A percentile compares a stretch with the other conserved stretches of the same genome.
These are phyloP conservation scores for Sciurus vulgaris DNA, from an alignment of 2,797 vertebrate genomes.

Conservation along the genomic window DNA sequence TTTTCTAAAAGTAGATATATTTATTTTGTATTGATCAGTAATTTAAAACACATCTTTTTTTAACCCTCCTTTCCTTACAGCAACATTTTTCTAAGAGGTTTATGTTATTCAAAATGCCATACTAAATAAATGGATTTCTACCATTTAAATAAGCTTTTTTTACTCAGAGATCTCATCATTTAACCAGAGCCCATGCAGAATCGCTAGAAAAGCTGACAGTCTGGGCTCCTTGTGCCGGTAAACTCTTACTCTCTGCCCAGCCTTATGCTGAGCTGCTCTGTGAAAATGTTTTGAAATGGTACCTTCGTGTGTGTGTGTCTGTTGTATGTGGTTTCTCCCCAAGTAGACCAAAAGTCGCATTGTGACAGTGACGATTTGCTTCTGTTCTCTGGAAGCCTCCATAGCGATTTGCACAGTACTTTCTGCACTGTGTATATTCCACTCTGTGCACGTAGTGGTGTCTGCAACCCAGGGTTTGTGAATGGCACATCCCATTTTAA, in stretches of 20 bases:
- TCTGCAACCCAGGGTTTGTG: not conserved
- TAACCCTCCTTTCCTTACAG: not conserved
- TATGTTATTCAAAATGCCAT: slow-evolving; percentile 37
- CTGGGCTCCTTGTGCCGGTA: not conserved
- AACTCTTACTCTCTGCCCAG: not conserved
- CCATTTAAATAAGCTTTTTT: not conserved
- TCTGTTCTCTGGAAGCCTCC: slow-evolving; percentile 37
- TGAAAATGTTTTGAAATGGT: not conserved
- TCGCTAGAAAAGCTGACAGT: not conserved
- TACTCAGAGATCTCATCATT: not conserved
- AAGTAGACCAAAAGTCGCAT: not conserved
- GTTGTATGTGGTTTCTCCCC: not conserved
- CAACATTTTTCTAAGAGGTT: slow-evolving; percentile 1
- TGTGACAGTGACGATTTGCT: not conserved
- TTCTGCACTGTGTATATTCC: not conserved
- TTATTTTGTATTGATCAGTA: slow-evolving; percentile 30
- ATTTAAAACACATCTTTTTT: not conserved
- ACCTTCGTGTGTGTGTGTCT: not conserved
- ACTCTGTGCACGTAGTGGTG: not conserved
- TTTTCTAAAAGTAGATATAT: slow-evolving; percentile 40
- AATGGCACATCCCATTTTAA: not conserved
- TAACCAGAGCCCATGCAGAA: not conserved
- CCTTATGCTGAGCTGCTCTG: not conserved
- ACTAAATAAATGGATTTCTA: not conserved
- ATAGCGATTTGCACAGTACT: not conserved